Base-by-base conservation (phyloP, 1,140 invertebrate genomes). In the Tyrophagus putrescentiae region DNA sequence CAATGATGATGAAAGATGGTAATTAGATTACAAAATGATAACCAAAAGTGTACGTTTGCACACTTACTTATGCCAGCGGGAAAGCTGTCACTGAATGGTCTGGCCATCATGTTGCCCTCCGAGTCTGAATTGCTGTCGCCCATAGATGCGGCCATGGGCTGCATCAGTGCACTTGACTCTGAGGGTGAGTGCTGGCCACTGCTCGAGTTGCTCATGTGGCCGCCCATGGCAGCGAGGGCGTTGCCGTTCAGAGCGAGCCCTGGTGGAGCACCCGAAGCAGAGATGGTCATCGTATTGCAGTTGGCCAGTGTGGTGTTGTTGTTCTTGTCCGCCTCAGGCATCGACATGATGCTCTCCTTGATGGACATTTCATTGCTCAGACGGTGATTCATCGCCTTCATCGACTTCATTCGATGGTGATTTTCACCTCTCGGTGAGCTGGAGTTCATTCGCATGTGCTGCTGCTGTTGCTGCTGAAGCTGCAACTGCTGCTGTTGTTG, bases 321-420 rank as follows among this genome's bases (percentile, higher is more conserved):
- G 39, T 54, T 54, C 25, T 54, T 54, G 27, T 54, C 52, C n/a
- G 52, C 52, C 39, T 54, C 52, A n/a, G 52, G 52, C 27, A 54
- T 34, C n/a, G 21, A 34, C 11, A 54, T 27, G n/a, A n/a, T n/a
- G 27, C 52, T 54, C 25, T 54, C 52, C 13, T 54, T 54, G 28
- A 54, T 27, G 11, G 52, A 54, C 28, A 54, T 28, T 21, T 54
- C 27, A 1, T 27, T 25, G 1, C 7, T 11, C n/a, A 18, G 13
- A 27, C 39, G 52, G 13, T 34, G 52, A 33, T 31, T 31, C 25
- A 27, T n/a, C n/a, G n/a, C 4, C 25, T 54, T 54, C 13, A 29
- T 25, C 7, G 45, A 48, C 21, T 48, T 48, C 7, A 48, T 7
- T 7, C 45, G 7, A 21, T 48, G 45, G 31, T 48, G 36, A 21